Evolutionary conservation across 2,797 vertebrate species (phyloP), one percentile per base, ranked within the genome.

Genomic region (Lemur catta): DNA sequence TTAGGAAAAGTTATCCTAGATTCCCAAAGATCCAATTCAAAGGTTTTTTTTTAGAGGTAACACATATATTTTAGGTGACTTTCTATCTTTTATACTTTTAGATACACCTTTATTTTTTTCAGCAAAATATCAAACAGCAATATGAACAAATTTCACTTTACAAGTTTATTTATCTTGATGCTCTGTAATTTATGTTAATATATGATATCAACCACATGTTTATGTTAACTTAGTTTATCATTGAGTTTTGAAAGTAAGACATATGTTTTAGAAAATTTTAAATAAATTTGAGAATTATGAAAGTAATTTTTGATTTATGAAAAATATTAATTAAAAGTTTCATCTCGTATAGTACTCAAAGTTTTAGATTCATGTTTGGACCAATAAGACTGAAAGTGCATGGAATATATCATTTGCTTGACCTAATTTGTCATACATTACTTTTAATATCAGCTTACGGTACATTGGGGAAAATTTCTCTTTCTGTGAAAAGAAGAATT

Each of bases 171-270:
- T 91, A 65, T 97, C 65, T 94, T 50, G 30, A 33, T 57, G 20
- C 22, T 94, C 41, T n/a, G 30, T 10, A 86, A 12, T 81, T 52
- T 87, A 57, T 92, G 33, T 41, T 61, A 97, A 91, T 95, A 95
- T 95, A 87, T 80, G 4, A 63, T 93, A n/a, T 88, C 43, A 95
- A 17, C n/a, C 26, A 6, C 71, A 79, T 26, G 18, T 93, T 93
- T 78, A 28, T 89, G 93, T 96, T 95, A 97, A 93, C 24, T 65
- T 41, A 67, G 7, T 86, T 97, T 95, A 96, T 43, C 41, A 94
- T 17, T 69, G 10, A 94, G 90, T 90, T 93, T 78, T 3, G 22
- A 59, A 97, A 96, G 92, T 85, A 84, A 9, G 13, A 59, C 30
- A 76, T 50, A 67, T 81, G 1, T 48, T 96, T 71, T 78, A 26